Evolutionary conservation across 2,113 vertebrate species (phyloP).

Genomic region (Crotalus viridis): DNA sequence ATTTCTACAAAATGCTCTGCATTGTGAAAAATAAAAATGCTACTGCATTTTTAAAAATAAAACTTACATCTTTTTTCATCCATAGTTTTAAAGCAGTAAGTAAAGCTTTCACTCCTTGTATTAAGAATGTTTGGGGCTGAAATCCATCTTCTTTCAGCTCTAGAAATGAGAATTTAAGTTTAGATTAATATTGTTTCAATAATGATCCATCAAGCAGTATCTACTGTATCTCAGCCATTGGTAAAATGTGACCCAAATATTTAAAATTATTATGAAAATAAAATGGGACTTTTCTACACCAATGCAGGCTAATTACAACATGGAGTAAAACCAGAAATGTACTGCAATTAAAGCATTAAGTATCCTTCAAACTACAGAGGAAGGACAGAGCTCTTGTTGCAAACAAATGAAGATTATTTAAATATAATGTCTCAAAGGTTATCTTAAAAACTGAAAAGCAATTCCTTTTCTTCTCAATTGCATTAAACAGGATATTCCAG

Average conservation of each 20-base stretch:
- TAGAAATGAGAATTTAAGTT: slow-evolving; percentile 56
- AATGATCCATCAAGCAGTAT: background rate
- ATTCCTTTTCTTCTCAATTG: background rate
- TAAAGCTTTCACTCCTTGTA: slow-evolving; percentile 94
- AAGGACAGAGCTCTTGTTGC: background rate
- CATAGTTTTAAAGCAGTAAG: slow-evolving; percentile 90
- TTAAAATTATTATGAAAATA: slow-evolving; percentile 3
- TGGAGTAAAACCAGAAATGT: background rate
- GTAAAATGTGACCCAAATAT: background rate
- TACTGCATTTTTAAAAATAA: background rate
- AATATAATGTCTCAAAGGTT: background rate
- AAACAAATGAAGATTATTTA: background rate
- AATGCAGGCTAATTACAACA: background rate
- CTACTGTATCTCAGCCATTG: background rate
- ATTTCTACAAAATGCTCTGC: background rate
- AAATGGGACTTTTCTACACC: slow-evolving; percentile 18
- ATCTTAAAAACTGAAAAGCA: background rate
- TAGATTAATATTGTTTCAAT: slow-evolving; percentile 15
- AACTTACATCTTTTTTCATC: slow-evolving; percentile 93
- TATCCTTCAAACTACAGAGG: background rate
- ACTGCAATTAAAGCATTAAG: background rate
- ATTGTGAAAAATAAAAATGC: background rate
- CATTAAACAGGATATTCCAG: background rate
- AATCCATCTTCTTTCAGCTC: slow-evolving; percentile 92
- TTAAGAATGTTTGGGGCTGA: slow-evolving; percentile 86